Evolutionary conservation across 2,888 invertebrate genomes (phyloP), one percentile per base, ranked within the genome.

Genomic region (Himalopsyche japonica): DNA sequence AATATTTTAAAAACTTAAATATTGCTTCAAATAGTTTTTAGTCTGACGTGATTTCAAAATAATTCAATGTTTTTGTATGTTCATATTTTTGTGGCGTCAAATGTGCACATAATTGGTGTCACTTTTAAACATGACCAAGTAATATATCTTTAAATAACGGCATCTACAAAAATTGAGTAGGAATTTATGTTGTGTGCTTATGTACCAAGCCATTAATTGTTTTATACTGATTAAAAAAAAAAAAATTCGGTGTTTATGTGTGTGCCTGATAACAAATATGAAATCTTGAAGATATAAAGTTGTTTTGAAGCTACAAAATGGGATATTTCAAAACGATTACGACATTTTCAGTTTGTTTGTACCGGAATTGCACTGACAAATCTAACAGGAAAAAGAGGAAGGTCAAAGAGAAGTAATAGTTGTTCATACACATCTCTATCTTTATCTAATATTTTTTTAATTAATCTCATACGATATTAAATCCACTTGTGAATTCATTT

Each of bases 271-370:
- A 1, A 43, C 12, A 43, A 15, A 43, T 12, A 43, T 15, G 43
- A 43, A 15, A 43, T 0, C 15, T 43, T 43, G 7, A 43, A 43
- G 15, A 3, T 43, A 43, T 43, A 15, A 43, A 15, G 15, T 15
- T 3, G 43, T 12, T 43, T 43, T n/a, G 7, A 24, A 32, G 27
- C 6, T 6, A 76, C 70, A 80, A n/a, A n/a, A 86, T 86, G 86
- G 86, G 86, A 57, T 85, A 85, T 80, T 79, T 86, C 10, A 80
- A 82, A 77, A 76, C 76, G n/a, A 70, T 86, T n/a, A 77, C 82
- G 10, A 79, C 84, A 20, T 64, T 86, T 34, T 85, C 86, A 8
- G 27, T 86, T n/a, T 79, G 79, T 24, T 81, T 86, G 34, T 86
- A 80, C 49, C 78, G 83, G 37, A 81, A 79, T n/a, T 86, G 86